These are phyloP conservation scores for Diorhabda sublineata DNA, from an alignment of 1,140 invertebrate species.

Conservation along the genomic window DNA sequence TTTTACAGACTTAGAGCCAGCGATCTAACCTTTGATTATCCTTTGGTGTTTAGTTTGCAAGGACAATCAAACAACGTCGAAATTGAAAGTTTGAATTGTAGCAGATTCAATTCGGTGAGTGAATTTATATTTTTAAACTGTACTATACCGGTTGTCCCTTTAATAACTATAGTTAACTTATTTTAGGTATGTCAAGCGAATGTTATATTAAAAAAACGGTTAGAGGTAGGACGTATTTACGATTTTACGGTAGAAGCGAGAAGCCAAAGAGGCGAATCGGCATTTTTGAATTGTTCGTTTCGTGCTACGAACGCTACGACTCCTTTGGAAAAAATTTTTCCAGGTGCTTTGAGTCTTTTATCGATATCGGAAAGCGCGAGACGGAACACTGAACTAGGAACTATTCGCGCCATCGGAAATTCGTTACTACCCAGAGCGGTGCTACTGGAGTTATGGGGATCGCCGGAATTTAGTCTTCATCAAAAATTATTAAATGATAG, in stretches of 20 bases:
- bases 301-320: slow-evolving; percentile 77
- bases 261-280: slow-evolving; percentile 73
- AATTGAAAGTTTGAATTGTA: slow-evolving; percentile 75
- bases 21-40: slow-evolving; percentile 83
- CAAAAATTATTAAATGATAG: slow-evolving; percentile 69
- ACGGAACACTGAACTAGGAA: slow-evolving; percentile 74
- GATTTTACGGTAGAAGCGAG: slow-evolving; percentile 73
- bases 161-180: not conserved
- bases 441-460: slow-evolving; percentile 72
- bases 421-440: slow-evolving; percentile 69
- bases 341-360: slow-evolving; percentile 75
- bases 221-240: slow-evolving; percentile 73
- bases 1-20: slow-evolving; percentile 82
- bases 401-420: slow-evolving; percentile 73
- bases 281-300: slow-evolving; percentile 74
- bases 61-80: slow-evolving; percentile 63
- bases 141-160: not conserved
- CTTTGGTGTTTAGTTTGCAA: slow-evolving; percentile 72
- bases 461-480: slow-evolving; percentile 68
- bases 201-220: slow-evolving; percentile 66
- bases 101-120: slow-evolving; percentile 75
- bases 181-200: slow-evolving; percentile 72
- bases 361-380: slow-evolving; percentile 74
- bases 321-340: slow-evolving; percentile 73
- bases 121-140: not conserved